Percentiles rank a stretch among this genome's conserved stretches.
Conservation (phyloP, 2,113 vertebrate species). For the Corydoras maculifer region DNA sequence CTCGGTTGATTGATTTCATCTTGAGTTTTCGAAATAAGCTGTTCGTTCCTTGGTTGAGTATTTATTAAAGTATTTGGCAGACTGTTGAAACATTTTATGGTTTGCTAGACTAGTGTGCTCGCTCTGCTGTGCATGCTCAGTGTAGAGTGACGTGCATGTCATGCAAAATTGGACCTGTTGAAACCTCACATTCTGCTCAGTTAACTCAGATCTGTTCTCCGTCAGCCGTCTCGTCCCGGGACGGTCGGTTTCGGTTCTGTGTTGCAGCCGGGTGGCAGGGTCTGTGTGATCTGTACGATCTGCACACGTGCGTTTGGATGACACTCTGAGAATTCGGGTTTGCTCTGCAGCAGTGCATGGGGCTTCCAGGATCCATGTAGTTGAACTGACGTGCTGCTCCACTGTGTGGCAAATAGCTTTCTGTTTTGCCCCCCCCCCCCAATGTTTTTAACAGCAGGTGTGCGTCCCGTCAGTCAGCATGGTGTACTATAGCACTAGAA, state of each 20-base stretch:
- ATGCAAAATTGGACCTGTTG: neutral
- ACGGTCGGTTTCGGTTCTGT: neutral
- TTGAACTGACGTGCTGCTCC: slow-evolving; percentile 31
- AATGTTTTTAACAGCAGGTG: slow-evolving; percentile 4
- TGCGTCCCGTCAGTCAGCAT: slow-evolving; percentile 41
- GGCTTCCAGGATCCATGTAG: slow-evolving; percentile 20
- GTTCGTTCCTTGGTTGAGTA: slow-evolving; percentile 9
- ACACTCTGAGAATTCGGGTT: slow-evolving; percentile 25
- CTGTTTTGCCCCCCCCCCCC: neutral
- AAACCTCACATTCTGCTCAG: slow-evolving; percentile 4
- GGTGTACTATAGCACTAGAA: slow-evolving; percentile 47
- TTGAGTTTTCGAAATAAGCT: neutral
- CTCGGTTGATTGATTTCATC: neutral
- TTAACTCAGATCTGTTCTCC: neutral
- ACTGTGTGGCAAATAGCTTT: slow-evolving; percentile 24
- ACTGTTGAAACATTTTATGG: neutral
- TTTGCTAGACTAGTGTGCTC: neutral
- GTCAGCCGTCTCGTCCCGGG: slow-evolving; percentile 3
- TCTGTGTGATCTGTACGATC: slow-evolving; percentile 13
- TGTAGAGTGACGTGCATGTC: slow-evolving; percentile 1
- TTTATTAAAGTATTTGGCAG: slow-evolving; percentile 27
- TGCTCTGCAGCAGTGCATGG: slow-evolving; percentile 33
- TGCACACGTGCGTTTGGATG: slow-evolving; percentile 2
- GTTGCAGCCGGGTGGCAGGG: neutral
- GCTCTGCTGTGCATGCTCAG: neutral